Conservation (phyloP, 1,140 invertebrate genomes). For the Neodiprion fabricii region DNA sequence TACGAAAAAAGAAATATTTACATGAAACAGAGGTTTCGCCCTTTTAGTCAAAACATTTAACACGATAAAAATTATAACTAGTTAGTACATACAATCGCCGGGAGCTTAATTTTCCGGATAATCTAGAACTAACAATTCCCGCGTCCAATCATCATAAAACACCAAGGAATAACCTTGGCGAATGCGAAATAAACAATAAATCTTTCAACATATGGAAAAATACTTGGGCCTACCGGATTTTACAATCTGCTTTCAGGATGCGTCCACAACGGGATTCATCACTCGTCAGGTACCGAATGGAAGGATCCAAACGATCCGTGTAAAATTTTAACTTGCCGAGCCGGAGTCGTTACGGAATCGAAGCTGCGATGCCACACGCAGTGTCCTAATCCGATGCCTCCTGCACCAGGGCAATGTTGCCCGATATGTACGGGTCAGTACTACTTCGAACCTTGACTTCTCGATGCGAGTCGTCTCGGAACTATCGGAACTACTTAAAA, state of each 20-base stretch:
- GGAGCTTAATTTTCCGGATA: too few species aligned
- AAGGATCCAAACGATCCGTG: slow-evolving; percentile 74
- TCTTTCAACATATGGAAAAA: too few species aligned
- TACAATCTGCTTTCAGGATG: slow-evolving; percentile 67
- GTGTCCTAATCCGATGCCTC: slow-evolving; percentile 74
- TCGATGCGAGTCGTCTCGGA: background rate
- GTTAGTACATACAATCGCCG: too few species aligned
- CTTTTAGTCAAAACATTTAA: too few species aligned
- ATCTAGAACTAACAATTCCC: too few species aligned
- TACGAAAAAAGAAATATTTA: too few species aligned
- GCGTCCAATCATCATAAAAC: too few species aligned
- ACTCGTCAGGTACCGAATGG: slow-evolving; percentile 81
- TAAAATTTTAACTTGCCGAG: slow-evolving; percentile 75
- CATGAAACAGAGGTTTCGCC: too few species aligned
- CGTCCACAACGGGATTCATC: slow-evolving; percentile 72
- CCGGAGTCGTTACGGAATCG: slow-evolving; percentile 83
- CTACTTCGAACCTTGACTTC: slow-evolving; percentile 16
- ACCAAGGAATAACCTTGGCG: too few species aligned
- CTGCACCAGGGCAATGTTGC: slow-evolving; percentile 79
- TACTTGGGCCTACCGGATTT: too few species aligned
- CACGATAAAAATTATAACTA: too few species aligned
- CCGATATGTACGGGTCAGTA: slow-evolving; percentile 77
- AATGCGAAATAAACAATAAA: too few species aligned
- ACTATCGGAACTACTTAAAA: background rate
- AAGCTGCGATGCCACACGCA: slow-evolving; percentile 80